These are phyloP conservation scores for Cydia strobilella DNA, from an alignment of 1,140 invertebrate species.

Conservation along the genomic window DNA sequence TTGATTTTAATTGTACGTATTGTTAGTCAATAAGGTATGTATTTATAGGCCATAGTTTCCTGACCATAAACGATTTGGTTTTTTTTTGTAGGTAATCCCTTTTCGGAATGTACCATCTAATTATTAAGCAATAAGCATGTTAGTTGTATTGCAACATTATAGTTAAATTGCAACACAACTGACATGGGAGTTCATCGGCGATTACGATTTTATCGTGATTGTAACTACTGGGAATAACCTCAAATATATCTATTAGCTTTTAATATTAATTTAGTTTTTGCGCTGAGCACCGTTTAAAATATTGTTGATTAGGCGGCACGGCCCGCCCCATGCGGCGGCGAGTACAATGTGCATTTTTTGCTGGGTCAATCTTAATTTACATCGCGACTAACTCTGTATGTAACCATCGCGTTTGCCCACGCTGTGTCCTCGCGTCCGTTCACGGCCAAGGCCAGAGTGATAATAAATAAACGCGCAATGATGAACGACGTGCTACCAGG, in stretches of 20 bases:
- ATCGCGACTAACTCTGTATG: conserved; percentile 35
- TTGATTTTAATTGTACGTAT: too few species aligned
- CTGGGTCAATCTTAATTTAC: conserved; percentile 43
- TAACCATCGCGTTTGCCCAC: conserved; percentile 46
- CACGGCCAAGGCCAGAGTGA: conserved; percentile 74
- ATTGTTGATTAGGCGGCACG: conserved; percentile 17
- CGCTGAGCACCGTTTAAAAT: not conserved
- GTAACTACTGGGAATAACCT: not conserved
- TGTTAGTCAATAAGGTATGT: too few species aligned
- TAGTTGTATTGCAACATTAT: too few species aligned
- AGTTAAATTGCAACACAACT: too few species aligned
- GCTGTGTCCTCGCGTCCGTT: conserved; percentile 63
- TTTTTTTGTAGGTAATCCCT: too few species aligned
- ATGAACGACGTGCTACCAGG: conserved; percentile 63
- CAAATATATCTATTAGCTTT: not conserved
- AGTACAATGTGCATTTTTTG: conserved; percentile 45
- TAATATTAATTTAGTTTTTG: conserved; percentile 29
- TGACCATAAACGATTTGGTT: too few species aligned
- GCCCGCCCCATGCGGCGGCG: conserved; percentile 23
- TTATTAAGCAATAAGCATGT: too few species aligned
- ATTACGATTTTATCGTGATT: too few species aligned
- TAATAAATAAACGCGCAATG: conserved; percentile 64
- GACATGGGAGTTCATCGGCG: too few species aligned
- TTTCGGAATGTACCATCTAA: too few species aligned
- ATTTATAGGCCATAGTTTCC: too few species aligned